phyloP scores from a whole-genome alignment of 2,797 vertebrate species.

The Artibeus lituratus region DNA sequence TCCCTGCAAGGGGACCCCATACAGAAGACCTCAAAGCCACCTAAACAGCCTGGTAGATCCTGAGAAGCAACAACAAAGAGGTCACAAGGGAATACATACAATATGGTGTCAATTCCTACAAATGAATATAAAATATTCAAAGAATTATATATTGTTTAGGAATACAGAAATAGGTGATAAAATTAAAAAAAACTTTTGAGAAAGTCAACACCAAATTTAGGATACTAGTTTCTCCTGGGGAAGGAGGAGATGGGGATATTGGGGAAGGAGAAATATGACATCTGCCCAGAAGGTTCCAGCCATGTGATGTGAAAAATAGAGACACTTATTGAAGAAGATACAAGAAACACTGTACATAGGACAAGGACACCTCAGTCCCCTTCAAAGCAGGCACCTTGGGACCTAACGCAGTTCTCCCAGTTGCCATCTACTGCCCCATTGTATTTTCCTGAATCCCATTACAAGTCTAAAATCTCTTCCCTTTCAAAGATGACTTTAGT shows the following conservation, averaged over 20 bases:
- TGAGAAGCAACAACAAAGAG: slow-evolving; percentile 6
- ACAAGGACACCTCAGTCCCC: too few species aligned
- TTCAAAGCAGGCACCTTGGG: too few species aligned
- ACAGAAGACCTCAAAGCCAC: background rate
- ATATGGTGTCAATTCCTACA: background rate
- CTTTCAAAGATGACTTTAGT: too few species aligned
- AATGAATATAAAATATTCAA: background rate
- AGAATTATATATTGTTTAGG: background rate
- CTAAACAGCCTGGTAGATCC: background rate
- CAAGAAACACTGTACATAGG: too few species aligned
- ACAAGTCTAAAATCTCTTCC: too few species aligned
- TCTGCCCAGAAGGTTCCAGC: too few species aligned
- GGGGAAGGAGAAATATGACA: background rate
- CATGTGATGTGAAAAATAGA: too few species aligned
- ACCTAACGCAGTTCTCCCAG: too few species aligned
- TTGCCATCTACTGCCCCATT: too few species aligned
- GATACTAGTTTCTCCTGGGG: background rate
- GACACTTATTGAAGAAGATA: too few species aligned
- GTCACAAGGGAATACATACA: background rate
- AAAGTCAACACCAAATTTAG: background rate
- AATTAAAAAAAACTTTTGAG: background rate
- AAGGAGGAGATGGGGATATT: background rate
- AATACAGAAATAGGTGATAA: background rate
- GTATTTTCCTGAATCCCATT: too few species aligned
- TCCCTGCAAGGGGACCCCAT: background rate